Percentiles rank a stretch among this genome's conserved stretches.
phyloP scores from a whole-genome alignment of 2,888 invertebrate species.

The Empis livida region DNA sequence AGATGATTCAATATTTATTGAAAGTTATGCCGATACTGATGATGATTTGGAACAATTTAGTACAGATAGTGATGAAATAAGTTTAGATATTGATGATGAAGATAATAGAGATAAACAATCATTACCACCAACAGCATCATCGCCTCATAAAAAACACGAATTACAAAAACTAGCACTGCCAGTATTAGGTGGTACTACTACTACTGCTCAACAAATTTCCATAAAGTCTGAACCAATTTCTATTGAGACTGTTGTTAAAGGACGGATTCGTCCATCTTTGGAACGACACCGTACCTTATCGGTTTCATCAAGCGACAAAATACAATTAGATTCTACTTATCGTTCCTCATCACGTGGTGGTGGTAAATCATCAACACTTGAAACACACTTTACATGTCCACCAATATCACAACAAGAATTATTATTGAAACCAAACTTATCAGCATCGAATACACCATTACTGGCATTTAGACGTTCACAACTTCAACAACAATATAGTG shows the following conservation, averaged over 20 bases:
- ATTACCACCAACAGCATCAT: background rate
- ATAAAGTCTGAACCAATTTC: slow-evolving; percentile 14
- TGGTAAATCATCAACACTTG: slow-evolving; percentile 19
- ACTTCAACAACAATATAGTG: slow-evolving; percentile 29
- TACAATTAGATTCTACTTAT: slow-evolving; percentile 4
- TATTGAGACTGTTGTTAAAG: slow-evolving; percentile 7
- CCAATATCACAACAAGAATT: slow-evolving; percentile 10
- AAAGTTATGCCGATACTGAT: slow-evolving; percentile 60
- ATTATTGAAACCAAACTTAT: background rate
- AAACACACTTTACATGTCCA: slow-evolving; percentile 23
- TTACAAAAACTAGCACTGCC: background rate
- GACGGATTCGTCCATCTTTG: slow-evolving; percentile 21
- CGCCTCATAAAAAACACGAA: background rate
- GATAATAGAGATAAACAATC: slow-evolving; percentile 5
- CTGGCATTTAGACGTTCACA: slow-evolving; percentile 23
- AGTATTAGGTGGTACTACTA: slow-evolving; percentile 3
- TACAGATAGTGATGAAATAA: slow-evolving; percentile 60
- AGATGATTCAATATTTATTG: slow-evolving; percentile 72
- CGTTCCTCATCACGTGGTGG: slow-evolving; percentile 7
- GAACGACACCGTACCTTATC: slow-evolving; percentile 31
- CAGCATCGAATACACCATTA: slow-evolving; percentile 16
- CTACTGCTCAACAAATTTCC: slow-evolving; percentile 10
- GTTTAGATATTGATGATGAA: slow-evolving; percentile 15
- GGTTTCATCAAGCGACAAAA: slow-evolving; percentile 23
- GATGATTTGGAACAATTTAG: slow-evolving; percentile 75